These are phyloP conservation scores for Otocyon megalotis DNA, from an alignment of 2,113 vertebrate species.

Conservation along the genomic window DNA sequence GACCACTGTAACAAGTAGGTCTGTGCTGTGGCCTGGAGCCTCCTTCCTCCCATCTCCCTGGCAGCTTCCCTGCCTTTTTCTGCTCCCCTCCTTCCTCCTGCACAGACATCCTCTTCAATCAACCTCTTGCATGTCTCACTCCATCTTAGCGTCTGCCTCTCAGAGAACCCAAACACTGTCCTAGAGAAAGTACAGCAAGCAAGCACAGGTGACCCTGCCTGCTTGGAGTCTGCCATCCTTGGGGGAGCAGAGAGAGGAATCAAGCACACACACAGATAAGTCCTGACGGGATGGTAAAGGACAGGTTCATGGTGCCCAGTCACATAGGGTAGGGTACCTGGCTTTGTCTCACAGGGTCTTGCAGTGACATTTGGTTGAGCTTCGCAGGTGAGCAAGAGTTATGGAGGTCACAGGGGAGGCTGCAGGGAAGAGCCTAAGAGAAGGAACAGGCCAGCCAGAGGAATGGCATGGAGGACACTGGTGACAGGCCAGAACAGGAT, in stretches of 20 bases:
- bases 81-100: background rate
- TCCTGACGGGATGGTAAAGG: accelerated
- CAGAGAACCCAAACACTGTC: background rate
- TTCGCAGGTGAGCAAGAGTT: background rate
- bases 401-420: accelerated
- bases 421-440: background rate
- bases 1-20: background rate
- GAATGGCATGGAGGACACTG: background rate
- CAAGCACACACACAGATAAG: background rate
- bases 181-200: background rate
- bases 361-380: background rate
- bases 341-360: background rate
- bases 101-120: background rate
- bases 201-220: background rate
- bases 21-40: background rate
- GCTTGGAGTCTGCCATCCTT: background rate
- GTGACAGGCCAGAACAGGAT: background rate
- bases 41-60: background rate
- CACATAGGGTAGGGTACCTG: background rate
- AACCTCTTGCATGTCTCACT: background rate
- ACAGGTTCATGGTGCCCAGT: background rate
- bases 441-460: background rate
- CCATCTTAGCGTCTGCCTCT: background rate
- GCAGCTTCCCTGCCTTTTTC: background rate
- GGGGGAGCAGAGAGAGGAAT: background rate